Percentiles rank a stretch among this genome's conserved stretches.
Evolutionary conservation across 2,113 vertebrate species (phyloP).

Genomic region (Nerophis ophidion): DNA sequence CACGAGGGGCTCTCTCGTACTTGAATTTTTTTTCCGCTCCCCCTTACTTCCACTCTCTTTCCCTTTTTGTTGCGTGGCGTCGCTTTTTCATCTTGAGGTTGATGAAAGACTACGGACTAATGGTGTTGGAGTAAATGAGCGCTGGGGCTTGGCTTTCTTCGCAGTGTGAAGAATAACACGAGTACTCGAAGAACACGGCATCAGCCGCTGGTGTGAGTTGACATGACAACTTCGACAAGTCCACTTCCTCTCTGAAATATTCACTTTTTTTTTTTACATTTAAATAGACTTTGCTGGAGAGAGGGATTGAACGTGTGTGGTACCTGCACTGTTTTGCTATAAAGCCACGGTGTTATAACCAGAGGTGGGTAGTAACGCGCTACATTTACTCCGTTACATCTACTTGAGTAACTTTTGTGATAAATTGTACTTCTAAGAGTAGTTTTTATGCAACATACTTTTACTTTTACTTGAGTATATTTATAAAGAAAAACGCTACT

Average conservation of each 20-base stretch:
- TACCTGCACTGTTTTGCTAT: too few species aligned
- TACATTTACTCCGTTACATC: too few species aligned
- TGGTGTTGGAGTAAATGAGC: neutral
- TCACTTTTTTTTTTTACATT: slow-evolving; percentile 31
- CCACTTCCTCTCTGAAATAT: too few species aligned
- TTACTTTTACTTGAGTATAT: too few species aligned
- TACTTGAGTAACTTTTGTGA: too few species aligned
- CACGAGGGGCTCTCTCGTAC: slow-evolving; percentile 24
- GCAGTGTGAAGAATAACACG: neutral
- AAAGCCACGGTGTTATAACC: too few species aligned
- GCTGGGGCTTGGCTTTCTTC: neutral
- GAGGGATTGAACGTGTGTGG: slow-evolving; percentile 15
- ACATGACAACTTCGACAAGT: slow-evolving; percentile 29
- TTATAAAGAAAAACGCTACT: too few species aligned
- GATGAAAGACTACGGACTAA: slow-evolving; percentile 22
- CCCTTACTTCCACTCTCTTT: too few species aligned
- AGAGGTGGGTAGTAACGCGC: too few species aligned
- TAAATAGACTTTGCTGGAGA: slow-evolving; percentile 31
- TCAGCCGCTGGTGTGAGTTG: slow-evolving; percentile 21
- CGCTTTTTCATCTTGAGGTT: slow-evolving; percentile 14
- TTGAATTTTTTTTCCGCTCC: slow-evolving; percentile 19
- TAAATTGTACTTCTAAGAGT: too few species aligned
- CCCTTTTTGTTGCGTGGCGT: slow-evolving; percentile 20
- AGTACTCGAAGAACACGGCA: slow-evolving; percentile 16
- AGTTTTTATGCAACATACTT: too few species aligned